phyloP scores from a whole-genome alignment of 1,140 invertebrate genomes.

The Papilio polyxenes region DNA sequence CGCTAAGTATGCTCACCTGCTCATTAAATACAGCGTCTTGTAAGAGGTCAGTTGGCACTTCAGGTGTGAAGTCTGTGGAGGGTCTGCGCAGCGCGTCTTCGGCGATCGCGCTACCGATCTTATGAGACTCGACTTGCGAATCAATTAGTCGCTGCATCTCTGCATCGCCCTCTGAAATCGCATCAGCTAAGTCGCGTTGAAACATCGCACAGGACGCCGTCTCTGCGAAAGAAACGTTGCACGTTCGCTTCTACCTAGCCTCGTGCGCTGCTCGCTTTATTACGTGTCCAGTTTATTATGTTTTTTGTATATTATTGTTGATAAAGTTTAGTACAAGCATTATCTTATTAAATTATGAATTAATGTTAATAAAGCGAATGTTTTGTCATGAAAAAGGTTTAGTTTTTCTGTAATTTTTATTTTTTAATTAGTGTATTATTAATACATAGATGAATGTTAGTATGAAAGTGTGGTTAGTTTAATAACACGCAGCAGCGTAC shows the following conservation, averaged over 20 bases:
- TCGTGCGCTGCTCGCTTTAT: not conserved
- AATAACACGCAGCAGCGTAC: no score
- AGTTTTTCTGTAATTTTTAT: no score
- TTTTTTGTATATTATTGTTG: not conserved
- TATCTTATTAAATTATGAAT: no score
- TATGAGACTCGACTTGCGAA: slow-evolving; percentile 88
- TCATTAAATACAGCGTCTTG: slow-evolving; percentile 63
- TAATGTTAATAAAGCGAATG: no score
- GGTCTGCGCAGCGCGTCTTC: slow-evolving; percentile 85
- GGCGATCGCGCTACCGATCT: slow-evolving; percentile 89
- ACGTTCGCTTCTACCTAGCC: not conserved
- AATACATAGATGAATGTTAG: not conserved
- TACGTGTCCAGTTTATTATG: not conserved
- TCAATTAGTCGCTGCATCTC: slow-evolving; percentile 87
- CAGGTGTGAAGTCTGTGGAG: slow-evolving; percentile 69
- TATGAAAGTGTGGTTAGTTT: no score
- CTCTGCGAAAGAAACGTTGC: slow-evolving; percentile 40
- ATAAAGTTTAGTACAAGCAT: no score
- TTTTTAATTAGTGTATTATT: no score
- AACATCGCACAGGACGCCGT: not conserved
- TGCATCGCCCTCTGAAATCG: slow-evolving; percentile 72
- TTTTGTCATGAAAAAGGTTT: no score
- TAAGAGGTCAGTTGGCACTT: slow-evolving; percentile 61
- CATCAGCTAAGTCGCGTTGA: slow-evolving; percentile 26
- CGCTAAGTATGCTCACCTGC: slow-evolving; percentile 47